These are phyloP conservation scores for Xenopus borealis DNA, from an alignment of 2,113 vertebrate genomes.

Conservation along the genomic window DNA sequence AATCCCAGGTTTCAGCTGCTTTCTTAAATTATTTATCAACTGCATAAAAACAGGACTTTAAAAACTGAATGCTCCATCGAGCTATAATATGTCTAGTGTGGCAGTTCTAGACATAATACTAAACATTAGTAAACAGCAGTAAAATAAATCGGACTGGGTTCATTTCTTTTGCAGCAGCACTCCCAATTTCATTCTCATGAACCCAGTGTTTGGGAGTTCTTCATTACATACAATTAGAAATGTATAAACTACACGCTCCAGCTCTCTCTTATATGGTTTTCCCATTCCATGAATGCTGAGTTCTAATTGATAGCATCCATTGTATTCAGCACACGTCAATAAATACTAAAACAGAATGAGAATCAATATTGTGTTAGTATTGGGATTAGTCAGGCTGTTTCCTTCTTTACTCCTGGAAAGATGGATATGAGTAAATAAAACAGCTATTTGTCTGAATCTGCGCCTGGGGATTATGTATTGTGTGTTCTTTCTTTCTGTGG, in stretches of 20 bases:
- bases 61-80: slow-evolving; percentile 19
- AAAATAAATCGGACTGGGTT: slow-evolving; percentile 65
- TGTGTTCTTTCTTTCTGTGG: slow-evolving; percentile 48
- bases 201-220: slow-evolving; percentile 65
- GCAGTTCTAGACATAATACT: slow-evolving; percentile 31
- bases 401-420: slow-evolving; percentile 52
- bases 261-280: slow-evolving; percentile 61
- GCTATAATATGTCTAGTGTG: slow-evolving; percentile 21
- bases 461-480: slow-evolving; percentile 62
- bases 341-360: slow-evolving; percentile 71
- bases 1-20: too few relatives aligned
- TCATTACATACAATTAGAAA: slow-evolving; percentile 75
- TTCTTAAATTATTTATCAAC: too few relatives aligned
- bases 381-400: slow-evolving; percentile 74
- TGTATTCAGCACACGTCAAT: slow-evolving; percentile 72
- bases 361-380: slow-evolving; percentile 77
- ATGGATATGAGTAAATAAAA: slow-evolving; percentile 74
- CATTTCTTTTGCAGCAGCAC: slow-evolving; percentile 59
- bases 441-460: slow-evolving; percentile 64
- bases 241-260: slow-evolving; percentile 65
- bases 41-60: too few relatives aligned
- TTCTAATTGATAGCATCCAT: slow-evolving; percentile 69
- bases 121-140: slow-evolving; percentile 62
- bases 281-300: slow-evolving; percentile 53
- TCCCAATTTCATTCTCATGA: slow-evolving; percentile 61